phyloP scores from a whole-genome alignment of 2,888 invertebrate genomes.

The Gisinianus flammeolus region DNA sequence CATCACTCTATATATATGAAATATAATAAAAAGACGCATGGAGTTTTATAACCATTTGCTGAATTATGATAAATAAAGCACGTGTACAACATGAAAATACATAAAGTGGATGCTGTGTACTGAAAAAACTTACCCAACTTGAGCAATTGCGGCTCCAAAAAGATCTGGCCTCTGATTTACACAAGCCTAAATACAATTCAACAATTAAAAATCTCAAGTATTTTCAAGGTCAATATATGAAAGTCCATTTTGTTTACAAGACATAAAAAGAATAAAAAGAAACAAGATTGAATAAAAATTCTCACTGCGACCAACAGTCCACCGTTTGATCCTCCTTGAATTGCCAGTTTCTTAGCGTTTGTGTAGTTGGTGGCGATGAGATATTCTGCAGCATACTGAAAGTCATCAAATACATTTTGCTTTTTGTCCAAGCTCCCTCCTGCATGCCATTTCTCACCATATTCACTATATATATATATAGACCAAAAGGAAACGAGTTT shows the following conservation, averaged over 20 bases:
- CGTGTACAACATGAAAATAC: too few species aligned
- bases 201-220: too few species aligned
- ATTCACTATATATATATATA: slow-evolving; percentile 37
- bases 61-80: too few species aligned
- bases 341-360: slow-evolving; percentile 71
- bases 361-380: slow-evolving; percentile 81
- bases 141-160: slow-evolving; percentile 88
- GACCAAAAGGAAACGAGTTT: neutral
- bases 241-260: too few species aligned
- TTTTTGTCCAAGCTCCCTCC: slow-evolving; percentile 37
- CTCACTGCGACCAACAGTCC: slow-evolving; percentile 90
- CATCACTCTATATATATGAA: slow-evolving; percentile 73
- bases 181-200: too few species aligned
- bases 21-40: neutral
- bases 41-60: too few species aligned
- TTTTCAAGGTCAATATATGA: too few species aligned
- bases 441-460: slow-evolving; percentile 42
- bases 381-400: slow-evolving; percentile 89
- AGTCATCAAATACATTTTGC: slow-evolving; percentile 98
- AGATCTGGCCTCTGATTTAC: slow-evolving; percentile 93
- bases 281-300: too few species aligned
- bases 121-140: slow-evolving; percentile 85
- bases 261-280: too few species aligned
- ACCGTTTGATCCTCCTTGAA: slow-evolving; percentile 96
- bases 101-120: too few species aligned